Evolutionary conservation across 2,797 vertebrate genomes (phyloP), one percentile per base, ranked within the genome.

Genomic region (Geotrypetes seraphini): DNA sequence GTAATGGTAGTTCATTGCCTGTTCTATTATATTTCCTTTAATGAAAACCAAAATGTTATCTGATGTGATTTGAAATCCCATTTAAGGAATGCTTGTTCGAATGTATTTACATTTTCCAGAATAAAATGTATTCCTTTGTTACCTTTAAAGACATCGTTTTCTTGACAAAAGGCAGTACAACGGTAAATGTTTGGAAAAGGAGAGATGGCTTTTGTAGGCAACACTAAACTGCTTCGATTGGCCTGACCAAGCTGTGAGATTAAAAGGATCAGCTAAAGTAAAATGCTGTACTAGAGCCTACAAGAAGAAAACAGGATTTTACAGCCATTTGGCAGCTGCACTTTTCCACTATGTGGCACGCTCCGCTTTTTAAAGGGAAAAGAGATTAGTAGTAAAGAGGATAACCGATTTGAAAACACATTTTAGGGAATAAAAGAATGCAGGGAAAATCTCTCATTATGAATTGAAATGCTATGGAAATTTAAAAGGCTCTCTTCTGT

Each of bases 391-490:
- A 13, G 26, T 50, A 49, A 44, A 28, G 39, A 44, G 47, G 44
- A 45, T 34, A 65, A 28, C 36, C 48, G 17, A 40, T 53, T 50
- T 59, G 58, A 25, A 13, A 28, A 25, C 19, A 4, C 27, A 30
- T 30, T 17, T 18, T 19, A 35, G 35, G 23, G 64, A 54, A 56
- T 50, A 54, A 39, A 39, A 45, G 47, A 48, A 47, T 51, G 39
- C 48, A 57, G 58, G 49, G 60, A 57, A 50, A 52, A 59, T 42
- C 58, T 47, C 47, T 51, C 38, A 60, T 58, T 67, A 50, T 42
- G 22, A 58, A 47, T n/a, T n/a, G n/a, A n/a, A n/a, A n/a, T n/a
- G n/a, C n/a, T n/a, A n/a, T n/a, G n/a, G n/a, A 7, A 1, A 32
- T 53, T 45, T 63, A 63, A 63, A 59, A 57, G 53, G 49, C 33